Evolutionary conservation across 2,797 vertebrate genomes (phyloP).

Genomic region (Psittacula derbiana): DNA sequence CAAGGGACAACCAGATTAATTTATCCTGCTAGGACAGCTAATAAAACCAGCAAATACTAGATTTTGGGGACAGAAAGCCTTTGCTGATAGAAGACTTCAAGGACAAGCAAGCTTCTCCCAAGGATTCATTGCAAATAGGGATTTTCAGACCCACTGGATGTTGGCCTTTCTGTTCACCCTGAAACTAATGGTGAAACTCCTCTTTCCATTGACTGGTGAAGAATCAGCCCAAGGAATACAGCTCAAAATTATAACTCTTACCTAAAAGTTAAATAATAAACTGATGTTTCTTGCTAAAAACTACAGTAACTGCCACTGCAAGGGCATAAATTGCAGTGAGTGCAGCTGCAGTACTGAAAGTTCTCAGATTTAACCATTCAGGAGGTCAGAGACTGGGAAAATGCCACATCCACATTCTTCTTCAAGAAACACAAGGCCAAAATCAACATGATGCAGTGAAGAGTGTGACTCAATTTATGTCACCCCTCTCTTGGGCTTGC

Average conservation of each 20-base stretch:
- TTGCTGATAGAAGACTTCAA: neutral
- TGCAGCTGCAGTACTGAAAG: neutral
- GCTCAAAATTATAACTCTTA: neutral
- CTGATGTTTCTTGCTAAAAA: neutral
- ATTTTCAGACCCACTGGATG: neutral
- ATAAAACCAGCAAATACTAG: neutral
- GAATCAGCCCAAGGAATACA: neutral
- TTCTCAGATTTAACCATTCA: neutral
- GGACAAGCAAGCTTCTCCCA: neutral
- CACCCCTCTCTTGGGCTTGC: neutral
- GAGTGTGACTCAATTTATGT: neutral
- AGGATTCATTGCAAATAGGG: neutral
- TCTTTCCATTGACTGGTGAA: neutral
- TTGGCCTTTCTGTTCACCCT: neutral
- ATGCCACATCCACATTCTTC: neutral
- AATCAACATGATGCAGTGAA: neutral
- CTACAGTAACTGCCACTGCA: neutral
- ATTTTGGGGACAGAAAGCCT: neutral
- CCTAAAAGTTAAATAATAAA: neutral
- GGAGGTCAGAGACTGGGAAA: neutral
- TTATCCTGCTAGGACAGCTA: neutral
- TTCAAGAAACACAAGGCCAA: neutral
- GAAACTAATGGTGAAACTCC: neutral
- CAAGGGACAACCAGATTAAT: neutral
- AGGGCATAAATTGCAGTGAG: neutral